Percentiles rank a stretch among this genome's conserved stretches.
These are phyloP conservation scores for Podiceps cristatus DNA, from an alignment of 2,113 vertebrate species.

Conservation along the genomic window DNA sequence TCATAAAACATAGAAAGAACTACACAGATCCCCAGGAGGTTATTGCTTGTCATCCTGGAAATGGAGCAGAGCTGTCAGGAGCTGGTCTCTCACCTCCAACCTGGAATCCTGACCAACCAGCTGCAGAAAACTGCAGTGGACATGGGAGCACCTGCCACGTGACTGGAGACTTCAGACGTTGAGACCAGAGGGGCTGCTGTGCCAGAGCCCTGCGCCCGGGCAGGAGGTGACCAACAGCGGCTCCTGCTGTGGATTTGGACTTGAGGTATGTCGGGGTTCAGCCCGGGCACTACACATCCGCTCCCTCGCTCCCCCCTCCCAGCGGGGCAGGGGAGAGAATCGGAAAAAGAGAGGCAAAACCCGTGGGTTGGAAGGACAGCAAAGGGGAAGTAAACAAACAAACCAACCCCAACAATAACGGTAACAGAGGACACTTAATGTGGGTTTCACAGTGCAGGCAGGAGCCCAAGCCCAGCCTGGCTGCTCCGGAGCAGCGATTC, in stretches of 20 bases:
- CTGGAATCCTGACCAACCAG: neutral
- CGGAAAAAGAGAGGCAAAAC: too few relatives aligned
- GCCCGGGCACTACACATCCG: too few relatives aligned
- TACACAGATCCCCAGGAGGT: fast-evolving
- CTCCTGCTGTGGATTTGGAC: neutral
- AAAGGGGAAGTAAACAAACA: too few relatives aligned
- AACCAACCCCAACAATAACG: too few relatives aligned
- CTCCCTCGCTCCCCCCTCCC: too few relatives aligned
- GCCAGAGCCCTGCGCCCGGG: neutral
- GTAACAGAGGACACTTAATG: too few relatives aligned
- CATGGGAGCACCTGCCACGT: neutral
- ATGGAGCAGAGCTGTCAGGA: neutral
- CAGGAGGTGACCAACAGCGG: neutral
- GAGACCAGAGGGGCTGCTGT: neutral
- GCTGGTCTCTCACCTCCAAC: neutral
- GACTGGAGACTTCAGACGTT: neutral
- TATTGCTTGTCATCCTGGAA: neutral
- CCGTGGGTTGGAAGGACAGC: too few relatives aligned
- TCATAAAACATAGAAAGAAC: neutral
- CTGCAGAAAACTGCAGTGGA: neutral
- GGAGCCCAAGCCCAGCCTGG: too few relatives aligned
- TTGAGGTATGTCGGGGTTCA: neutral
- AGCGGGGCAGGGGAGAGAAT: too few relatives aligned
- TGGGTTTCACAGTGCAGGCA: too few relatives aligned
- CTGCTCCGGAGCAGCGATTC: too few relatives aligned